Evolutionary conservation across 2,113 vertebrate genomes (phyloP).

Genomic region (Pseudorhombus dupliciocellatus): DNA sequence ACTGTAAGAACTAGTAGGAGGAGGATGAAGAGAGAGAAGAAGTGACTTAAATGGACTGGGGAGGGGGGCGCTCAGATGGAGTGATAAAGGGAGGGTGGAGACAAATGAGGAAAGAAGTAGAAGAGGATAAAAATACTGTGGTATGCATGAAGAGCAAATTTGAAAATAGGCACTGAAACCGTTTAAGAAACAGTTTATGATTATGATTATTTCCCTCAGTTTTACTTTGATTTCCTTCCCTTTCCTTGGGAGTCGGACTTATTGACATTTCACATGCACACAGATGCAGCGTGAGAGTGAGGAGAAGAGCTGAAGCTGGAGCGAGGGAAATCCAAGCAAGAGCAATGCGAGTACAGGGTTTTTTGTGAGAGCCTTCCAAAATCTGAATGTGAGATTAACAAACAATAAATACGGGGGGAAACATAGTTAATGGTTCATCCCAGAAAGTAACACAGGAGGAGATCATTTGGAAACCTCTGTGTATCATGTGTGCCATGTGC

Average conservation of each 20-base stretch:
- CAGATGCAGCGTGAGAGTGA: no score
- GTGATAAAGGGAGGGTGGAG: slow-evolving; percentile 15
- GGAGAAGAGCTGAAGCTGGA: no score
- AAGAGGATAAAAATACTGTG: not conserved
- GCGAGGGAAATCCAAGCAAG: no score
- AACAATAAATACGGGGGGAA: no score
- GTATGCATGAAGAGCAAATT: slow-evolving; percentile 30
- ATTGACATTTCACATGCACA: no score
- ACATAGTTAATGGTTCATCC: slow-evolving; percentile 1
- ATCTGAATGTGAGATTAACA: no score
- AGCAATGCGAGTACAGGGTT: no score
- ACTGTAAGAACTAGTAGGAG: slow-evolving; percentile 41
- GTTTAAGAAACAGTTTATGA: no score
- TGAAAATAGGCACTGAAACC: slow-evolving; percentile 5
- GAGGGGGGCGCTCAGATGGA: not conserved
- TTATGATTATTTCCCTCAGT: no score
- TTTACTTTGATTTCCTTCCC: no score
- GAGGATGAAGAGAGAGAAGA: slow-evolving; percentile 28
- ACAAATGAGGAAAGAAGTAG: not conserved
- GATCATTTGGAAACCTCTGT: not conserved
- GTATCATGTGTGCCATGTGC: not conserved
- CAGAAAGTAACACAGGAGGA: slow-evolving; percentile 10
- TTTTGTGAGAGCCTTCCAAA: no score
- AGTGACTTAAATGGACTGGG: slow-evolving; percentile 48
- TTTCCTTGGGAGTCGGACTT: no score